Evolutionary conservation across 2,888 invertebrate species (phyloP).

Genomic region (Stenodema calcarata): DNA sequence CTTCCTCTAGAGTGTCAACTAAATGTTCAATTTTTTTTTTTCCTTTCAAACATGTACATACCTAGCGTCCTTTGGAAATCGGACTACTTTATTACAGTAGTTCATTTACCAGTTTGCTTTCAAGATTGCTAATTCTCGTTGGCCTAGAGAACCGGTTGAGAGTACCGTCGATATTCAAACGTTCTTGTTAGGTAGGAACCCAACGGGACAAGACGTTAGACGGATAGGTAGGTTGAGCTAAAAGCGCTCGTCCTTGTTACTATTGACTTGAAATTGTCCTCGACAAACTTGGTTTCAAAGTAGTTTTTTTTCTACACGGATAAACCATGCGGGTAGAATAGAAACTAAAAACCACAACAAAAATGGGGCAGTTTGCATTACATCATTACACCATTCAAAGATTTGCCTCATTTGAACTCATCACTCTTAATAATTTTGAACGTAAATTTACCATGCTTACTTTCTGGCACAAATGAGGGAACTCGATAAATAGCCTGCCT

Average conservation of each 20-base stretch:
- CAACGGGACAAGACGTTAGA: not conserved
- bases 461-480: too few relatives aligned
- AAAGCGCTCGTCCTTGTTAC: not conserved
- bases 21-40: too few relatives aligned
- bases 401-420: too few relatives aligned
- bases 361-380: too few relatives aligned
- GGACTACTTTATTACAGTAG: not conserved
- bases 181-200: not conserved
- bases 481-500: too few relatives aligned
- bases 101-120: conserved; percentile 14
- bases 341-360: too few relatives aligned
- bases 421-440: too few relatives aligned
- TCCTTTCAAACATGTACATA: too few relatives aligned
- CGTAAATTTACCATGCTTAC: too few relatives aligned
- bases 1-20: too few relatives aligned
- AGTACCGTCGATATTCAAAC: conserved; percentile 1
- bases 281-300: not conserved
- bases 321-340: not conserved
- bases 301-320: not conserved
- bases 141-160: conserved; percentile 16
- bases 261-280: conserved; percentile 4
- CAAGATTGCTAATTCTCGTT: conserved; percentile 10
- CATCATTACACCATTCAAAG: too few relatives aligned
- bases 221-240: not conserved
- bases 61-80: not conserved